These are phyloP conservation scores for Gorsachius goisagi DNA, from an alignment of 2,113 vertebrate genomes.

Conservation along the genomic window DNA sequence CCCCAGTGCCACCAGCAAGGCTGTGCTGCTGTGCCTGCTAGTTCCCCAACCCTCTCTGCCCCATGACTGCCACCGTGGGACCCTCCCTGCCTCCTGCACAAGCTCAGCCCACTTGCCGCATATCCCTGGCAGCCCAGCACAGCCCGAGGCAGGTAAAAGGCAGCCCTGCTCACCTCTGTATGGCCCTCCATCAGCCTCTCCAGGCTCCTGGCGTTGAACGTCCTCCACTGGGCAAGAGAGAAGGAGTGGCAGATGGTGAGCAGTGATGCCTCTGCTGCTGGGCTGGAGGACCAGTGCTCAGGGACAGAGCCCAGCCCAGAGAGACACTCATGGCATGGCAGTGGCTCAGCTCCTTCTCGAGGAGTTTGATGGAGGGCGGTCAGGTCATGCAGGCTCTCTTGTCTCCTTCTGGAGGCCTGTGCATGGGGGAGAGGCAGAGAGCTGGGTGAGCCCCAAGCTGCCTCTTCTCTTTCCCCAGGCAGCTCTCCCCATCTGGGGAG, in stretches of 20 bases:
- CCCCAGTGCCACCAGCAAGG: background rate
- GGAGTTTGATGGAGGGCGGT: no score
- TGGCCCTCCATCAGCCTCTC: background rate
- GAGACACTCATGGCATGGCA: accelerated
- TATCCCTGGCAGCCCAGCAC: background rate
- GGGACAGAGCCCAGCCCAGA: background rate
- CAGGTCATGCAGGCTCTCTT: background rate
- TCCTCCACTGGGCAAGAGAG: background rate
- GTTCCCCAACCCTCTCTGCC: background rate
- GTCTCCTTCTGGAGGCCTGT: background rate
- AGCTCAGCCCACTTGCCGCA: background rate
- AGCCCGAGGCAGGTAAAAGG: background rate
- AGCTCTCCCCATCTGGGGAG: background rate
- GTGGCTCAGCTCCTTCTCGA: accelerated
- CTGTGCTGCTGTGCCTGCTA: background rate
- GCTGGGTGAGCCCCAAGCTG: background rate
- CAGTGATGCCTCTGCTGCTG: background rate
- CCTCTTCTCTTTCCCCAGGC: background rate
- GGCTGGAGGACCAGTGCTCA: background rate
- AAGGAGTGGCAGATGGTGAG: background rate
- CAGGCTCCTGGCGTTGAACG: no score
- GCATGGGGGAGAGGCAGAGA: background rate
- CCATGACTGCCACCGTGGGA: accelerated
- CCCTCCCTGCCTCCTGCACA: background rate
- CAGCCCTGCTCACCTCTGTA: background rate